Evolutionary conservation across 2,888 invertebrate species (phyloP), one percentile per base, ranked within the genome.

Genomic region (Pecten maximus): DNA sequence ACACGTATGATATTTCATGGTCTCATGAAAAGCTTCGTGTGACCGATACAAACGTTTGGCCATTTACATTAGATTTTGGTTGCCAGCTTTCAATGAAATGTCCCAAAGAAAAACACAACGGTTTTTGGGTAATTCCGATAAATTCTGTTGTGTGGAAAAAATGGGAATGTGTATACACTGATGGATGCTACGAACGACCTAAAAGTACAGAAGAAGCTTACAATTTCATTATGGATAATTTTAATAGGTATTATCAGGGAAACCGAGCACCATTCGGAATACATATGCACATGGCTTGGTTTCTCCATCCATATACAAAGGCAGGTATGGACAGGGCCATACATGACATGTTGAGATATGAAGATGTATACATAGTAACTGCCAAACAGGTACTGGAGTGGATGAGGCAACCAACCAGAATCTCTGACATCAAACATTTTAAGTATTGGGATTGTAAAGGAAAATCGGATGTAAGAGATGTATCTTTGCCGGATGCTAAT

Each of bases 201-300:
- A 88, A 40, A 12, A 93, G 90, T 48, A 94, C 94, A 90, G 90
- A 94, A 3, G 94, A 95, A 28, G 94, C 95, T 0, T 94, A 93
- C 74, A 74, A 94, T n/a, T 98, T 98, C 96, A 97, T 98, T 94
- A 96, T 97, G 88, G 97, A 98, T 92, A 99, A 98, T 97, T 99
- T 99, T 96, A 98, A 97, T 87, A 97, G 97, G 0, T 98, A 98
- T 93, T 98, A 98, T 96, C 94, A 97, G 0, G 97, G 97, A 6
- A 98, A 97, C 94, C 91, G 96, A 90, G 98, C 98, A 0, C 99
- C 99, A 0, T 98, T 98, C 92, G 98, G 98, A 0, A 97, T 99
- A 40, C 98, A 98, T 96, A 97, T 99, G 93, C 98, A 98, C 96
- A 98, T 98, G 0, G 98, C 98, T 0, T 99, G 98, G 98, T 98